Conservation (phyloP, 2,113 vertebrate species). For the human (Homo sapiens) region GRCh38 chr16:60339001-60339500, state of each 20-base stretch:
- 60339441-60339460: neutral
- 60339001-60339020: neutral
- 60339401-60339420: neutral
- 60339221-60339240: neutral
- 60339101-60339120: neutral
- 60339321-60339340: neutral
- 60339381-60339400: neutral
- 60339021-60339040: neutral
- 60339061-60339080: neutral
- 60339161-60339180: neutral
- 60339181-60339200: neutral
- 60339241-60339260: neutral
- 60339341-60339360: neutral
- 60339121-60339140: neutral
- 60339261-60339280: neutral
- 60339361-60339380: neutral
- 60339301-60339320: neutral
- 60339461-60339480: neutral
- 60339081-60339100: neutral
- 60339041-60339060: accelerated
- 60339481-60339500: neutral
- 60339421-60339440: neutral
- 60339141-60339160: neutral
- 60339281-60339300: neutral
- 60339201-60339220: neutral